Evolutionary conservation across 2,797 vertebrate genomes (phyloP).

Genomic region (Cercopithecus petaurista): DNA sequence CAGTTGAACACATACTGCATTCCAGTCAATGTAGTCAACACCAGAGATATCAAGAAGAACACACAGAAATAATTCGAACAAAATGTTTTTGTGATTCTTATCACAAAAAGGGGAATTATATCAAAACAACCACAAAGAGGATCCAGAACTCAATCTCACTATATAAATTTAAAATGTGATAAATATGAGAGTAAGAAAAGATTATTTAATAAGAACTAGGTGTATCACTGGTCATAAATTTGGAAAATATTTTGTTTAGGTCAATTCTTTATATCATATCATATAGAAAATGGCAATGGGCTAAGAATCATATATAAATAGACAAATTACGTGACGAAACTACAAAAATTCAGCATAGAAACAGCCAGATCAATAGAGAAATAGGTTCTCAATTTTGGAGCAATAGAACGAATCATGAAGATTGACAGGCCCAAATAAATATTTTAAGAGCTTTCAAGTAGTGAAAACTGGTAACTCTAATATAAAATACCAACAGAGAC

Average conservation of each 20-base stretch:
- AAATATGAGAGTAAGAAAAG: background rate
- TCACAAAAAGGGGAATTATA: background rate
- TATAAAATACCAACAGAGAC: background rate
- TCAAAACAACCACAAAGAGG: background rate
- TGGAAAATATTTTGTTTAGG: slow-evolving; percentile 14
- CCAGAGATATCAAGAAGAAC: background rate
- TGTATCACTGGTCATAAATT: background rate
- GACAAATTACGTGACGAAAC: background rate
- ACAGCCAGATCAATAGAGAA: background rate
- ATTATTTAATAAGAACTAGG: background rate
- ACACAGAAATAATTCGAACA: slow-evolving; percentile 25
- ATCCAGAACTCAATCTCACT: background rate
- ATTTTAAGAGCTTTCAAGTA: slow-evolving; percentile 7
- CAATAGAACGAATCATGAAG: slow-evolving; percentile 2
- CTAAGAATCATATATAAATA: slow-evolving; percentile 17
- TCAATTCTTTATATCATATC: background rate
- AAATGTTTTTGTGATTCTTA: background rate
- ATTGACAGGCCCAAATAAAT: background rate
- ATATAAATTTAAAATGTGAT: background rate
- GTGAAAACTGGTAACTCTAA: slow-evolving; percentile 2
- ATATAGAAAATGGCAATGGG: background rate
- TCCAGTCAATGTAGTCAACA: background rate
- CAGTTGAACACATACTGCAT: background rate
- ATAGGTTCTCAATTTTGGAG: slow-evolving; percentile 24
- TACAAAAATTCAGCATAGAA: background rate